Conservation (phyloP, 2,888 invertebrate genomes). For the Euclidia mi region DNA sequence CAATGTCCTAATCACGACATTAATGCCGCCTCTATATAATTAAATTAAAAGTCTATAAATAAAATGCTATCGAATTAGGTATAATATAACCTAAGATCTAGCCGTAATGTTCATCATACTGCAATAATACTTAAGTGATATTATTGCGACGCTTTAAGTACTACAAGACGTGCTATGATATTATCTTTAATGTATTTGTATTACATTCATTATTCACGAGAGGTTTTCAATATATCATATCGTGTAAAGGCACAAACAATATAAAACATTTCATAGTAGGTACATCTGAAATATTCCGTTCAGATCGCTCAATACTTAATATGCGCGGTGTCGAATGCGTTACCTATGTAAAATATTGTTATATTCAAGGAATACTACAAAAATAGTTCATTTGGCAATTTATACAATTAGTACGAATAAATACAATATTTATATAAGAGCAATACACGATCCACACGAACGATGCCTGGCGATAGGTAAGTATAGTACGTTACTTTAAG, state of each 20-base stretch:
- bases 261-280: conserved; percentile 68
- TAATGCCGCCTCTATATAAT: conserved; percentile 36
- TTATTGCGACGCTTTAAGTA: conserved; percentile 79
- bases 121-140: conserved; percentile 69
- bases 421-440: conserved; percentile 58
- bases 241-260: conserved; percentile 87
- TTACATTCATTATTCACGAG: conserved; percentile 59
- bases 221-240: conserved; percentile 70
- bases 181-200: conserved; percentile 38
- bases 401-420: conserved; percentile 70
- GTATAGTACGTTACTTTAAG: conserved; percentile 52
- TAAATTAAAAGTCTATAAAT: conserved; percentile 57
- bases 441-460: conserved; percentile 49
- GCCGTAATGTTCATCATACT: conserved; percentile 59
- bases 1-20: conserved; percentile 39
- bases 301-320: conserved; percentile 43
- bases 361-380: conserved; percentile 82
- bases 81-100: conserved; percentile 64
- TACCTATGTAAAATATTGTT: conserved; percentile 63
- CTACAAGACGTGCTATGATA: conserved; percentile 53
- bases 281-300: conserved; percentile 54
- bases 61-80: conserved; percentile 71
- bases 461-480: conserved; percentile 51
- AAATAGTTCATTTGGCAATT: conserved; percentile 88
- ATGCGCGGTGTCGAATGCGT: conserved; percentile 49